Conservation (phyloP, 2,113 vertebrate species). For the Drymodes brunneopygia region DNA sequence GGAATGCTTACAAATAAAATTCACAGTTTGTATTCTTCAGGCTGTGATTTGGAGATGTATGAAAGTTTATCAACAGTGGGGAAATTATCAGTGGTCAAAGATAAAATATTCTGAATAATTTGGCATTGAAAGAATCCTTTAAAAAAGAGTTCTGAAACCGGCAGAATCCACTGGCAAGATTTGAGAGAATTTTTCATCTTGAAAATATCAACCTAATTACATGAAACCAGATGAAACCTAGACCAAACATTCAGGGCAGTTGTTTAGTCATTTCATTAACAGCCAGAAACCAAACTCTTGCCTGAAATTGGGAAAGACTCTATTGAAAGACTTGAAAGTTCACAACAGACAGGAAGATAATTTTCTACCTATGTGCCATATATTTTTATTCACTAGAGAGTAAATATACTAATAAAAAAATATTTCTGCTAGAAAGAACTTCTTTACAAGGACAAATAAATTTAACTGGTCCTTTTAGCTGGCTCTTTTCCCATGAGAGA, state of each 20-base stretch:
- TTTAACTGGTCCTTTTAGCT: background rate
- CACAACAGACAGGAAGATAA: background rate
- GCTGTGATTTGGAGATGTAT: background rate
- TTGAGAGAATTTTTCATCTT: background rate
- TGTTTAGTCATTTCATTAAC: background rate
- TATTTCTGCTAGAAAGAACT: background rate
- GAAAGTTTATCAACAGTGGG: background rate
- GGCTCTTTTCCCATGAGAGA: accelerated
- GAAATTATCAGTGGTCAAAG: background rate
- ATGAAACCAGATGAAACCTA: background rate
- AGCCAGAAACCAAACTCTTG: background rate
- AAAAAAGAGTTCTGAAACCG: background rate
- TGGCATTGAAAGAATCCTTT: background rate
- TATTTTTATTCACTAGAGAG: background rate
- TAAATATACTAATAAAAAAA: background rate
- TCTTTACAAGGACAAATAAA: background rate
- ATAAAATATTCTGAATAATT: background rate
- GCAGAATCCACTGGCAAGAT: background rate
- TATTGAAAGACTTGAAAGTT: background rate
- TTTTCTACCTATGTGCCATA: background rate
- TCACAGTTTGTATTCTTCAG: background rate
- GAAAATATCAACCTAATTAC: background rate
- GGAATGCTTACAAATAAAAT: background rate
- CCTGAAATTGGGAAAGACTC: background rate
- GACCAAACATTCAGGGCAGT: background rate